Evolutionary conservation across 2,888 invertebrate species (phyloP), one percentile per base, ranked within the genome.

Genomic region (Octonoba sinensis): DNA sequence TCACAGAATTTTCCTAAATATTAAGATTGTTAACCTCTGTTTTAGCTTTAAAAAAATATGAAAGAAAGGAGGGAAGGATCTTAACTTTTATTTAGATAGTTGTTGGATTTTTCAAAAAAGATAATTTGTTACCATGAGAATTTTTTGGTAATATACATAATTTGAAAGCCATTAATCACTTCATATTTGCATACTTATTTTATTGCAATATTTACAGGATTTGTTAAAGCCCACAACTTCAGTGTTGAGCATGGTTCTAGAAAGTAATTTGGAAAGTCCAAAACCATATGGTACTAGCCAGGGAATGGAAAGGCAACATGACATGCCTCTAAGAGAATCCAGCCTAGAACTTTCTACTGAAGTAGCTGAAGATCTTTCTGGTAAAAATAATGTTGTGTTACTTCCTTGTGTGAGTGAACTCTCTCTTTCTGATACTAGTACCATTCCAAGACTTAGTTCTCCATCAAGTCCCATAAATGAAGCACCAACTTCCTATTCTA

Each of bases 321-420:
- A 83, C 49, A 74, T 78, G 15, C 51, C 70, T 24, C 56, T 56
- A 27, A 47, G 60, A 18, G 60, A 64, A 13, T 71, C 74, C 51
- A 83, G 78, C 57, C 77, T 78, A 47, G 83, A 83, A 71, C 57
- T 66, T 22, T 60, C 75, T 3, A 62, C n/a, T 60, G 83, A 83
- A 60, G 59, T 76, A 56, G 82, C 84, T 44, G 79, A 84, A 69
- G 84, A 84, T 47, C 66, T 84, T 27, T 84, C 84, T 36, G 83
- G 83, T 18, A 83, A 75, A 62, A 79, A 24, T 36, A 74, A 18
- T 56, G 56, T 56, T 51, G 59, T 76, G 49, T 62, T 76, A 65
- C 66, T 76, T 47, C 72, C 71, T 60, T 70, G 75, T 65, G 67
- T 72, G 16, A 66, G 49, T 66, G 75, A 75, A 60, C 57, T 76